Evolutionary conservation across 2,888 invertebrate genomes (phyloP), one percentile per base, ranked within the genome.

Genomic region (Actias luna): DNA sequence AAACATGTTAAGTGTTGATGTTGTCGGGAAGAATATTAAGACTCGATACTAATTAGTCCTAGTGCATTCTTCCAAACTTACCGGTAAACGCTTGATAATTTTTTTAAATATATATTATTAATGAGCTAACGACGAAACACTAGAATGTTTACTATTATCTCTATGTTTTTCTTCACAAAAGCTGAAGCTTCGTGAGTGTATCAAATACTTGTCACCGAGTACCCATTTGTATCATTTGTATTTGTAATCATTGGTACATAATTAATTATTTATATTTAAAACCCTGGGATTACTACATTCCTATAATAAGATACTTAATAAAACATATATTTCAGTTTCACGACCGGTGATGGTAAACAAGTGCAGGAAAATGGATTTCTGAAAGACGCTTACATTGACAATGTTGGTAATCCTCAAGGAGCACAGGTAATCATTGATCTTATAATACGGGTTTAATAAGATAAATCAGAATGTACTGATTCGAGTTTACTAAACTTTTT

Each of bases 311-410:
- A 52, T 22, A 22, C 35, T 18, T 39, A 31, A n/a, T 29, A 61
- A 52, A 12, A n/a, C n/a, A 58, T 14, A 18, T 57, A 59, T 80
- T 93, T 81, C 72, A 96, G 96, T 79, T 96, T 95, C 77, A 92
- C 95, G 57, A 95, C 96, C 57, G 96, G 95, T 42, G 96, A 97
- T 84, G 96, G 96, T 59, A 96, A 96, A 72, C 94, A 96, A 75
- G 96, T 95, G 7, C 96, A 96, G 86, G 96, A 96, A 75, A 95
- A 94, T 74, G 96, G 96, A 31, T 96, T 94, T 79, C 87, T 96
- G 62, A 96, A 96, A 86, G 95, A 95, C 75, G 90, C 93, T 2
- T 92, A 93, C 50, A 94, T 96, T 25, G 94, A 94, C 65, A 95
- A 95, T 67, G 94, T 94, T 62, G 94, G 95, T 2, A 95, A 95